Percentiles rank a stretch among this genome's conserved stretches.
These are phyloP conservation scores for Caenorhabditis imperialis DNA, from an alignment of 2,888 invertebrate species.

Conservation along the genomic window DNA sequence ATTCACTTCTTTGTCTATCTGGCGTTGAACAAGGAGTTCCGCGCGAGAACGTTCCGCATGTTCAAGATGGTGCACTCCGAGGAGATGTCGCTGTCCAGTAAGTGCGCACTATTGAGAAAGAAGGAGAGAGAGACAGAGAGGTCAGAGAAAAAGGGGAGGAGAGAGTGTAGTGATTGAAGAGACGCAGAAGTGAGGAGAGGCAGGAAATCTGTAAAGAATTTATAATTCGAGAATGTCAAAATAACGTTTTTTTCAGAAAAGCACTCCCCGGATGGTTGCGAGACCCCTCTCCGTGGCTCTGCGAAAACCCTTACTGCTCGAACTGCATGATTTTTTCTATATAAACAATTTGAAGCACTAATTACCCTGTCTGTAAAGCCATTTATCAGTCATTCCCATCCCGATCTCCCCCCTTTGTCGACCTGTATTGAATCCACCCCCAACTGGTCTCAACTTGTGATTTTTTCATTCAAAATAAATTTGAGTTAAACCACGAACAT, in stretches of 20 bases:
- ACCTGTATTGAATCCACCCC: constrained; percentile 25
- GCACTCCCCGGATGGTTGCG: constrained; percentile 48
- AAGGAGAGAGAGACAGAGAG: no score
- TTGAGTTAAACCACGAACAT: no score
- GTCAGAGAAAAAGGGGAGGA: no score
- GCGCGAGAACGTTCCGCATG: constrained; percentile 52
- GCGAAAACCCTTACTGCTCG: constrained; percentile 44
- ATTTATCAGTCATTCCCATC: constrained; percentile 6
- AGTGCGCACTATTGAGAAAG: constrained; percentile 14
- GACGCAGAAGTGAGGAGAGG: neutral
- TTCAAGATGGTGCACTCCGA: constrained; percentile 50
- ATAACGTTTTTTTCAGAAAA: constrained; percentile 33
- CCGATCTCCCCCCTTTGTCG: constrained; percentile 5
- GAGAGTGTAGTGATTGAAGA: neutral
- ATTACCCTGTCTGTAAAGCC: no score
- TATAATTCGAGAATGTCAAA: neutral
- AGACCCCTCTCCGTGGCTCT: constrained; percentile 50
- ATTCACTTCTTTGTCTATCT: constrained; percentile 69
- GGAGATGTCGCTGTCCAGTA: constrained; percentile 52
- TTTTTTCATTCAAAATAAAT: constrained; percentile 11
- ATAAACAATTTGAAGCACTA: constrained; percentile 4
- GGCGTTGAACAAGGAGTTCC: constrained; percentile 62
- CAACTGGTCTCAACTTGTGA: constrained; percentile 38
- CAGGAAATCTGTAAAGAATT: neutral
- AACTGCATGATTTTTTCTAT: constrained; percentile 21